Conservation (phyloP, 2,113 vertebrate species). For the Bujurquina vittata region DNA sequence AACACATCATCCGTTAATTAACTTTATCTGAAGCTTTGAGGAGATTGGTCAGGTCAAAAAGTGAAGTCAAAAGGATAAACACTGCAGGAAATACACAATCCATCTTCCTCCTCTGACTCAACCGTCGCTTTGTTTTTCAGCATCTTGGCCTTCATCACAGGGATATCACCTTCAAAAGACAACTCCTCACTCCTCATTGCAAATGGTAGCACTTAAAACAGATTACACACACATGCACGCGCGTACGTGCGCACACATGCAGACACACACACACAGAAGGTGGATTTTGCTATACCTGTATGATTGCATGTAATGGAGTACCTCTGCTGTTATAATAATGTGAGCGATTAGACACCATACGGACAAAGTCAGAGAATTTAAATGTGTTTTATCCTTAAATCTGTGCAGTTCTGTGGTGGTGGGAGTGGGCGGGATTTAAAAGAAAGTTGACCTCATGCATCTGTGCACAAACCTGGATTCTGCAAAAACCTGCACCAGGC, state of each 20-base stretch:
- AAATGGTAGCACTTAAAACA: conserved; percentile 12
- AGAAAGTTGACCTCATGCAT: background rate
- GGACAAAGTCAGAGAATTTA: background rate
- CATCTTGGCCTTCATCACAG: background rate
- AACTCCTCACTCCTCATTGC: background rate
- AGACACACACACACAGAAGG: background rate
- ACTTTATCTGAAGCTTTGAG: conserved; percentile 70
- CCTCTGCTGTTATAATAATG: background rate
- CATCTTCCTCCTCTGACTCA: background rate
- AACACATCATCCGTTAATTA: conserved; percentile 46
- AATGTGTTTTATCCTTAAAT: background rate
- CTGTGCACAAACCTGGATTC: background rate
- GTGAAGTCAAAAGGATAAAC: conserved; percentile 39
- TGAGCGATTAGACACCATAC: background rate
- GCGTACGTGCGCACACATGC: background rate
- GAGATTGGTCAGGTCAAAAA: conserved; percentile 63
- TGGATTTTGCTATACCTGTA: background rate
- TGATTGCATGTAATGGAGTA: background rate
- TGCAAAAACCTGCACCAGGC: too few species aligned
- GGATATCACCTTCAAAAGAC: conserved; percentile 28
- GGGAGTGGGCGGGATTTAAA: background rate
- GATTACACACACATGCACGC: background rate
- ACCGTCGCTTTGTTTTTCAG: background rate
- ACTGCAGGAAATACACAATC: conserved; percentile 15
- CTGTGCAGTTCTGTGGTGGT: background rate